phyloP scores from a whole-genome alignment of 2,888 invertebrate species.

The Macrophya alboannulata region DNA sequence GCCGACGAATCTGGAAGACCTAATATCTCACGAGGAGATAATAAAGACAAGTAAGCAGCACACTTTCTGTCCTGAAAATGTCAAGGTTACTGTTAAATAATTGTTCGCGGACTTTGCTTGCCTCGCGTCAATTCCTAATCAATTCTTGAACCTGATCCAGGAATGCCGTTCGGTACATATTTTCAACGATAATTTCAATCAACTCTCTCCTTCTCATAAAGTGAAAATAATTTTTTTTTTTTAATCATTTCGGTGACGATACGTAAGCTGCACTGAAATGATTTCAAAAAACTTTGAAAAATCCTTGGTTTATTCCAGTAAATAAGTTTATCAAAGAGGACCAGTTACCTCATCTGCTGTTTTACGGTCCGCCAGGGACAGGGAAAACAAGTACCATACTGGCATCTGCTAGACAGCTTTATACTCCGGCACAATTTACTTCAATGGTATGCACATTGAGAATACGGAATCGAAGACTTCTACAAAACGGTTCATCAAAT shows the following conservation, averaged over 20 bases:
- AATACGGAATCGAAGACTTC: not conserved
- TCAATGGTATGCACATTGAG: slow-evolving; percentile 89
- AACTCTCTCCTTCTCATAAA: slow-evolving; percentile 7
- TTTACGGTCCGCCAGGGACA: slow-evolving; percentile 99
- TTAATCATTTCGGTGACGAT: slow-evolving; percentile 42
- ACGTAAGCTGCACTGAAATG: slow-evolving; percentile 59
- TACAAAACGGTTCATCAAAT: not conserved
- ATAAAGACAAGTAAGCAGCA: slow-evolving; percentile 92
- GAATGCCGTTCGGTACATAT: not conserved
- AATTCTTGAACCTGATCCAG: not conserved
- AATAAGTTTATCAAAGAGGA: slow-evolving; percentile 94
- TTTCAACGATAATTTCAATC: not conserved
- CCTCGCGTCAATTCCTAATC: slow-evolving; percentile 4
- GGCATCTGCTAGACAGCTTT: slow-evolving; percentile 96
- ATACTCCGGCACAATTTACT: slow-evolving; percentile 93
- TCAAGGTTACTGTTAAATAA: slow-evolving; percentile 58
- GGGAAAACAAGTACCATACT: slow-evolving; percentile 99
- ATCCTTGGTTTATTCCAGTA: slow-evolving; percentile 82
- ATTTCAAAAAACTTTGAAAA: slow-evolving; percentile 17
- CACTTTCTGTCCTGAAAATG: not conserved
- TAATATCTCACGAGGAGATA: slow-evolving; percentile 98
- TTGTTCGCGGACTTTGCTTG: not conserved
- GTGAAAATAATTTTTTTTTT: slow-evolving; percentile 5
- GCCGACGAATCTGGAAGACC: slow-evolving; percentile 93
- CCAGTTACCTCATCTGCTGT: slow-evolving; percentile 96